These are phyloP conservation scores for Squalus acanthias DNA, from an alignment of 2,797 vertebrate genomes.

Conservation along the genomic window DNA sequence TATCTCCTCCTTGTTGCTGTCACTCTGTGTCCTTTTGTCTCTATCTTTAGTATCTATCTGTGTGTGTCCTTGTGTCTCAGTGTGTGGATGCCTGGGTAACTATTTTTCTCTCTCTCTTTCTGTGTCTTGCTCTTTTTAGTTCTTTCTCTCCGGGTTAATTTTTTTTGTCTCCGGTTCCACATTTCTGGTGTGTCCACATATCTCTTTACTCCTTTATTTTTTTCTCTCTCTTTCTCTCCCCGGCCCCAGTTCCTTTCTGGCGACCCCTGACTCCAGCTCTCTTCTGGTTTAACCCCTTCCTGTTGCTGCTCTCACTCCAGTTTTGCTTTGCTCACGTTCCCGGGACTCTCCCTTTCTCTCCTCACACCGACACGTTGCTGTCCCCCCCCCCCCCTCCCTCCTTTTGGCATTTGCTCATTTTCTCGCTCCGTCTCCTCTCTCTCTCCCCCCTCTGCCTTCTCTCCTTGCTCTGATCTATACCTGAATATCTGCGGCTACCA, in stretches of 20 bases:
- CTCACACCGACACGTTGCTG: not conserved
- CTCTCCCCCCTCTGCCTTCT: not conserved
- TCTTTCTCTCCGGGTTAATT: not conserved
- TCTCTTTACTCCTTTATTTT: no score
- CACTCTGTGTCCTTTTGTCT: not conserved
- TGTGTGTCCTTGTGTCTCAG: no score
- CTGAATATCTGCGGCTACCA: not conserved
- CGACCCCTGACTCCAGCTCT: not conserved
- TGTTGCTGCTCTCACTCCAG: not conserved
- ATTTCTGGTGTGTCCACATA: no score
- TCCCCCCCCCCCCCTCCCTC: no score
- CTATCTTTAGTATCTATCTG: not conserved
- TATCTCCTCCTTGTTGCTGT: not conserved
- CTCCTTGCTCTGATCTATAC: not conserved
- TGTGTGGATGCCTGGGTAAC: not conserved
- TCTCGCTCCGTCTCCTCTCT: no score
- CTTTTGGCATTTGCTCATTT: not conserved
- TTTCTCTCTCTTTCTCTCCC: not conserved
- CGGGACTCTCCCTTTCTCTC: not conserved
- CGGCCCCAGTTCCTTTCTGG: no score
- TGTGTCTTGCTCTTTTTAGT: no score
- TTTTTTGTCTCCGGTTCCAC: no score
- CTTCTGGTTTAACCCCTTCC: not conserved
- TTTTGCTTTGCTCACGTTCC: not conserved
- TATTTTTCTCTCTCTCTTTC: no score